A percentile compares a stretch with the other conserved stretches of the same genome.
Evolutionary conservation across 2,797 vertebrate species (phyloP).

Genomic region (Tauraco hartlaubi): DNA sequence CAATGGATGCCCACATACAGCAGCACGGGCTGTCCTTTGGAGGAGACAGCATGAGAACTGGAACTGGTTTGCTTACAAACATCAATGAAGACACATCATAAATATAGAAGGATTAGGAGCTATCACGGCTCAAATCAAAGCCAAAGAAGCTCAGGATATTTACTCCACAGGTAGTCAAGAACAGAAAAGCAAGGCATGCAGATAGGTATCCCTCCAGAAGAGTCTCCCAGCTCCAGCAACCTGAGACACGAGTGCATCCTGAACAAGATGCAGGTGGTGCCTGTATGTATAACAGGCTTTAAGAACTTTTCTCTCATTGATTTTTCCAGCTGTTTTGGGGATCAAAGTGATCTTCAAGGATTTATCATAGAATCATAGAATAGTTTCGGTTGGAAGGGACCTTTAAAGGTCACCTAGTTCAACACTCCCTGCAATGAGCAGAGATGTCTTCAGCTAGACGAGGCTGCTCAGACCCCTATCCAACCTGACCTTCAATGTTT

Average conservation of each 20-base stretch:
- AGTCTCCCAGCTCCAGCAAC: not conserved
- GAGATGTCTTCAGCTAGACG: no score
- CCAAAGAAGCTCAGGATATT: not conserved
- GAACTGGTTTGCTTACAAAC: not conserved
- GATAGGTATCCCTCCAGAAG: not conserved
- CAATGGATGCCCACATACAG: not conserved
- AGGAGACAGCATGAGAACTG: not conserved
- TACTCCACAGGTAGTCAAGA: not conserved
- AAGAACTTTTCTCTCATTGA: not conserved
- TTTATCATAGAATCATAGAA: not conserved
- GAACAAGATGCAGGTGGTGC: not conserved
- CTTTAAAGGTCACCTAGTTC: no score
- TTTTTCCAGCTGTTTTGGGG: not conserved
- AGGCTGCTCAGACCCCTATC: no score
- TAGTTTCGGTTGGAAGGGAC: no score
- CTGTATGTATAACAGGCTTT: not conserved
- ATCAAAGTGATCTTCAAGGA: not conserved
- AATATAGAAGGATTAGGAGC: not conserved
- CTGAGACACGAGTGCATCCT: accelerated
- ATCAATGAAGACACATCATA: not conserved
- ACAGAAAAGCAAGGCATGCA: not conserved
- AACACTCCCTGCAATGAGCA: no score
- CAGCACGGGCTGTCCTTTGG: not conserved
- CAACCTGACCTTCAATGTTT: no score
- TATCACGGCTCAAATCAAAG: not conserved